Conservation (phyloP, 1,140 invertebrate species). For the Tigriopus japonicus region DNA sequence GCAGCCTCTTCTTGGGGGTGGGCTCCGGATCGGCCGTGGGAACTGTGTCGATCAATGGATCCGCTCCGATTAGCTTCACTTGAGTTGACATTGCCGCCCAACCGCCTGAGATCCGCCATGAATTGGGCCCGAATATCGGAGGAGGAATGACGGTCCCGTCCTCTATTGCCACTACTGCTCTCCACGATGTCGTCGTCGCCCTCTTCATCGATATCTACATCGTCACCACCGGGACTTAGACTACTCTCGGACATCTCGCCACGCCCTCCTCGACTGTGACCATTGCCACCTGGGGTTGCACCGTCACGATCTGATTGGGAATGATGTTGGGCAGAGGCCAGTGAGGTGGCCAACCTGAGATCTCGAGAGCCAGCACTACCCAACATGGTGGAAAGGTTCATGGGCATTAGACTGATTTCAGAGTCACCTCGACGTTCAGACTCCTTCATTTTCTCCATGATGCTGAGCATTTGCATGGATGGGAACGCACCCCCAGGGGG, state of each 20-base stretch:
- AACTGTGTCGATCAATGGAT: too few relatives aligned
- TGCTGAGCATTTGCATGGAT: slow-evolving; percentile 11
- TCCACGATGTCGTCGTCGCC: too few relatives aligned
- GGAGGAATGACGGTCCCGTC: background rate
- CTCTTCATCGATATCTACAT: too few relatives aligned
- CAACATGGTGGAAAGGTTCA: slow-evolving; percentile 8
- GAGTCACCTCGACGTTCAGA: background rate
- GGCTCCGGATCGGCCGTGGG: background rate
- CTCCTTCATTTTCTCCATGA: slow-evolving; percentile 12
- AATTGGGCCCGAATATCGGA: slow-evolving; percentile 12
- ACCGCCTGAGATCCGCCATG: slow-evolving; percentile 4
- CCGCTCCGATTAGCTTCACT: too few relatives aligned
- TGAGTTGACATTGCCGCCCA: background rate
- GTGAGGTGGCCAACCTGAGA: too few relatives aligned
- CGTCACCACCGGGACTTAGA: background rate
- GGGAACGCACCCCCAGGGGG: background rate
- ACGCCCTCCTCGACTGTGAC: background rate
- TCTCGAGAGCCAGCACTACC: too few relatives aligned
- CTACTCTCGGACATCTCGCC: background rate
- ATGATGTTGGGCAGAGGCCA: background rate
- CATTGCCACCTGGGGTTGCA: background rate
- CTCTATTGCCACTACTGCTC: too few relatives aligned
- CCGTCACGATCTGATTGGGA: background rate
- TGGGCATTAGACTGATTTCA: slow-evolving; percentile 2
- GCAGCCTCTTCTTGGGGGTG: background rate